phyloP scores from a whole-genome alignment of 2,113 vertebrate genomes.

The Panurus biarmicus region DNA sequence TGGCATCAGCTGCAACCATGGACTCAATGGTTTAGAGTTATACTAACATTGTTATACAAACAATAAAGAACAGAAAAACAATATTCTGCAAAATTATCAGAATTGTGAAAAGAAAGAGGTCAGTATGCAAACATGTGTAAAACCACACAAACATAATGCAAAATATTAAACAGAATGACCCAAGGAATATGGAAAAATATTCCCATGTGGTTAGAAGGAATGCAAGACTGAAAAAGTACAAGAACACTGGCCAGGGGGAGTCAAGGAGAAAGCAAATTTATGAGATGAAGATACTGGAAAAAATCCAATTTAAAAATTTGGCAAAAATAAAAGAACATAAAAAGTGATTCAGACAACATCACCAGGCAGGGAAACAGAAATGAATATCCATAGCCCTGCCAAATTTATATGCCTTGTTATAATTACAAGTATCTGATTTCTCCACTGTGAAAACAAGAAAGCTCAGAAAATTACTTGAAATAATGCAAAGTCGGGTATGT shows the following conservation, averaged over 20 bases:
- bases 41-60: neutral
- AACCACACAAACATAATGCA: neutral
- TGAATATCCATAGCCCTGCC: fast-evolving
- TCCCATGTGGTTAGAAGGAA: neutral
- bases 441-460: neutral
- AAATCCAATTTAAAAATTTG: neutral
- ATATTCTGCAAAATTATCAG: neutral
- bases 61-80: neutral
- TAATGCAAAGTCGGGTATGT: neutral
- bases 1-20: neutral
- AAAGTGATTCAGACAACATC: neutral
- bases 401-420: neutral
- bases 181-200: neutral
- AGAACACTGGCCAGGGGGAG: neutral
- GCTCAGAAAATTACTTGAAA: neutral
- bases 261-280: neutral
- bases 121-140: neutral
- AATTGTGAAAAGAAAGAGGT: neutral
- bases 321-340: neutral
- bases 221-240: neutral
- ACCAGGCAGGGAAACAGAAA: neutral
- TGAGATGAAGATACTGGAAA: neutral
- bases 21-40: neutral
- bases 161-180: neutral
- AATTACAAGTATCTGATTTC: neutral